These are phyloP conservation scores for Dryococelus australis DNA, from an alignment of 2,888 invertebrate genomes.

Conservation along the genomic window DNA sequence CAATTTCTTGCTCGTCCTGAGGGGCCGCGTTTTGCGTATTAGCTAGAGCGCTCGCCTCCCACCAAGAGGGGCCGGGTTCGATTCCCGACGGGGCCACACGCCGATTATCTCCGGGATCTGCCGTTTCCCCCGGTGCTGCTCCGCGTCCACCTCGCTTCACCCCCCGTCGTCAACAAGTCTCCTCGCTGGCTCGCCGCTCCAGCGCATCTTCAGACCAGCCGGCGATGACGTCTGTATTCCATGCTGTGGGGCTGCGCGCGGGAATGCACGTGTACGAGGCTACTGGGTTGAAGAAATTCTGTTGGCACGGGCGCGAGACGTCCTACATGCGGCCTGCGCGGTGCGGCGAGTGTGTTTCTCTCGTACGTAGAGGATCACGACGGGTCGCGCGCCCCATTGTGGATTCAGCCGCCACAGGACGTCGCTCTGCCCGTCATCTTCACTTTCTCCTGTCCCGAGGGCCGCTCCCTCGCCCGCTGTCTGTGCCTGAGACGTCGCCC, in stretches of 20 bases:
- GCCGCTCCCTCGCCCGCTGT: neutral
- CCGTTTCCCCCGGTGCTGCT: too few relatives aligned
- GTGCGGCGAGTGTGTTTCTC: neutral
- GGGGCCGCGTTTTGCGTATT: too few relatives aligned
- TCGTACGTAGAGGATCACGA: neutral
- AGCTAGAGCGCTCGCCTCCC: too few relatives aligned
- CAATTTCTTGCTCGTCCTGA: too few relatives aligned
- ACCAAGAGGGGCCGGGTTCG: too few relatives aligned
- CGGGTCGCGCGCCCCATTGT: neutral
- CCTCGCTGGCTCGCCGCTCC: too few relatives aligned
- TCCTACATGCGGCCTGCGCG: neutral
- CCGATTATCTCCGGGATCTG: too few relatives aligned
- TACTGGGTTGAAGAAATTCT: conserved; percentile 3
- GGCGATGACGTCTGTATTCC: neutral
- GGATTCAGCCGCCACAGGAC: neutral
- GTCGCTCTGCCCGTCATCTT: neutral
- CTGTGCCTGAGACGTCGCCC: neutral
- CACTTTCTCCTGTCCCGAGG: neutral
- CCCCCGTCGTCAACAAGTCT: too few relatives aligned
- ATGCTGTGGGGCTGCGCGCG: neutral
- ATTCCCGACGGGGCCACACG: too few relatives aligned
- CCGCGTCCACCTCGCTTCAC: too few relatives aligned
- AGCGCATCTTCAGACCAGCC: too few relatives aligned
- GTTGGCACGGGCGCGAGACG: neutral
- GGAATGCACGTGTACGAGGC: neutral